phyloP scores from a whole-genome alignment of 2,113 vertebrate genomes.

The Hirundichthys speculiger region DNA sequence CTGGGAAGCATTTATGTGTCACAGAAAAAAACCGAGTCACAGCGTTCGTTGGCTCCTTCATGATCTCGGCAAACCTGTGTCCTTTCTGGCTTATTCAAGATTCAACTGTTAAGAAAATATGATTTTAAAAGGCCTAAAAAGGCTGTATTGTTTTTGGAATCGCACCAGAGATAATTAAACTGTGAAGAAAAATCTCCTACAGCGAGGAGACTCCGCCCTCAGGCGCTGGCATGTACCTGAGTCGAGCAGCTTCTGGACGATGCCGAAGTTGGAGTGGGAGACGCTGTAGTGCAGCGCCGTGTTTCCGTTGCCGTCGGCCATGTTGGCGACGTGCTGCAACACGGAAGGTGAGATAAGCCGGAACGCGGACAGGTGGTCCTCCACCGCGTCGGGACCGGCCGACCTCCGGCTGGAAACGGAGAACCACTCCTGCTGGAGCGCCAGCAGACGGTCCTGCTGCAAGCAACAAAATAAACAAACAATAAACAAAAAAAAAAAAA shows the following conservation, averaged over 20 bases:
- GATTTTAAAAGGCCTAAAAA: no score
- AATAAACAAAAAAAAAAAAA: neutral
- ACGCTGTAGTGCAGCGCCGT: constrained; percentile 97
- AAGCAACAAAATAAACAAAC: constrained; percentile 47
- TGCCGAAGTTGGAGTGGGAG: constrained; percentile 95
- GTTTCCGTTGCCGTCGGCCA: constrained; percentile 96
- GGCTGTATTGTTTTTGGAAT: no score
- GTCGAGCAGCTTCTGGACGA: constrained; percentile 91
- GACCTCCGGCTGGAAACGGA: constrained; percentile 93
- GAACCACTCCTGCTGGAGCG: constrained; percentile 96
- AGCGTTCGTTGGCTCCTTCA: no score
- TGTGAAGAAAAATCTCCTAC: no score
- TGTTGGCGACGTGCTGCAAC: constrained; percentile 88
- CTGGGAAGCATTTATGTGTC: no score
- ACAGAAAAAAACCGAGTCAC: no score
- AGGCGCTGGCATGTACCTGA: constrained; percentile 79
- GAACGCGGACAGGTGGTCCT: constrained; percentile 87
- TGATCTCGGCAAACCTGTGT: no score
- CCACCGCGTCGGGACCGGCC: constrained; percentile 84
- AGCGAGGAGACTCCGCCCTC: no score
- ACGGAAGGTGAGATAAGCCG: constrained; percentile 84
- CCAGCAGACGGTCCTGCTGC: constrained; percentile 91
- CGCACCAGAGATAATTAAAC: no score
- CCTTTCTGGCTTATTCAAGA: no score
- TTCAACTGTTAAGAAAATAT: no score